A percentile compares a stretch with the other conserved stretches of the same genome.
Evolutionary conservation across 2,888 invertebrate species (phyloP).

Genomic region (Epinotia demarniana): DNA sequence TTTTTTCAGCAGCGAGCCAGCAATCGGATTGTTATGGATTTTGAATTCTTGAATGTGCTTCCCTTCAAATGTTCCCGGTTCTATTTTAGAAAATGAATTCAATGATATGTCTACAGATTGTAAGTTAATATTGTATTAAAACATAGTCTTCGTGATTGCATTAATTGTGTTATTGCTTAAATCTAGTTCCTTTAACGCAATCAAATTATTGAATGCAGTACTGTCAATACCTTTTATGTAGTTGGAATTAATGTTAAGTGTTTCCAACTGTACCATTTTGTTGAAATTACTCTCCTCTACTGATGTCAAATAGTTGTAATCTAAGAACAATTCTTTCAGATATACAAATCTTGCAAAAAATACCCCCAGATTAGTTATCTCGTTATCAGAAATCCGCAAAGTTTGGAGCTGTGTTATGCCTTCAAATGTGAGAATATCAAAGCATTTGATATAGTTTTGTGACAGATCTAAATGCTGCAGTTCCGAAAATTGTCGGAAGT

Average conservation of each 20-base stretch:
- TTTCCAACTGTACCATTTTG: conserved; percentile 15
- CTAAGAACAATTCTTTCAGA: conserved; percentile 36
- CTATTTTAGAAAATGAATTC: conserved; percentile 29
- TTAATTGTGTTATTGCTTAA: conserved; percentile 32
- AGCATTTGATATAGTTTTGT: conserved; percentile 30
- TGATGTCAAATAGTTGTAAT: conserved; percentile 25
- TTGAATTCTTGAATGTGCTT: conserved; percentile 22
- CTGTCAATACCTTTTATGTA: conserved; percentile 13
- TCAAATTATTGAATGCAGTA: conserved; percentile 4
- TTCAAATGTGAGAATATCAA: conserved; percentile 40
- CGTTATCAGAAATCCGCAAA: conserved; percentile 34
- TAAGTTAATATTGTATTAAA: conserved; percentile 19
- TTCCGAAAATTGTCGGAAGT: conserved; percentile 31
- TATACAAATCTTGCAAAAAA: conserved; percentile 36
- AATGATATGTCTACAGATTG: conserved; percentile 23
- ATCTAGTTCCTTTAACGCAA: conserved; percentile 22
- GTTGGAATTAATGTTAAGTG: conserved; percentile 33
- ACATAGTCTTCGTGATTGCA: conserved; percentile 10
- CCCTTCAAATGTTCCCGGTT: conserved; percentile 36
- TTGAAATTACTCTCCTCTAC: conserved; percentile 34
- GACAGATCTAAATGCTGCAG: conserved; percentile 37
- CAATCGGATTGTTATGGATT: conserved; percentile 25
- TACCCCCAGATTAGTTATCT: conserved; percentile 26
- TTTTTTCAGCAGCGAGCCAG: conserved; percentile 22
- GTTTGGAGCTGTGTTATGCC: conserved; percentile 40